Conservation (phyloP, 1,140 invertebrate species). For the Bombus consobrinus region DNA sequence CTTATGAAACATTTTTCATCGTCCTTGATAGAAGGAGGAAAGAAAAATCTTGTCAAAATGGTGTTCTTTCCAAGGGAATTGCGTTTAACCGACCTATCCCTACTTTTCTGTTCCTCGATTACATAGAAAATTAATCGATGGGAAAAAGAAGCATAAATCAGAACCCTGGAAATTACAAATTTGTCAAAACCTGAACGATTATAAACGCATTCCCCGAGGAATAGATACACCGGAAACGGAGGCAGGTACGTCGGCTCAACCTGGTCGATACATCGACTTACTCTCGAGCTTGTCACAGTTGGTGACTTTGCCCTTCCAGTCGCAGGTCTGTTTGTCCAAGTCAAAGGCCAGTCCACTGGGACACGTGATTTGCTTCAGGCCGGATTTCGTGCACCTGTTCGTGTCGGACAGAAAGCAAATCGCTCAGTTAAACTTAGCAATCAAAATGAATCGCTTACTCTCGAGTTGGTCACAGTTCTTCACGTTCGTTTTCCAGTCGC, state of each 20-base stretch:
- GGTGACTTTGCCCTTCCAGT: conserved; percentile 98
- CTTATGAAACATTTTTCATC: conserved; percentile 5
- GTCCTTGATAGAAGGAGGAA: neutral
- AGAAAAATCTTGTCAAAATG: neutral
- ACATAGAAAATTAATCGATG: neutral
- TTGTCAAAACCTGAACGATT: too few relatives aligned
- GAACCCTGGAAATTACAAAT: too few relatives aligned
- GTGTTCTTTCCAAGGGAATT: neutral
- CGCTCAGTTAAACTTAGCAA: conserved; percentile 70
- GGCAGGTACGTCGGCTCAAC: conserved; percentile 46
- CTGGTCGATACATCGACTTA: conserved; percentile 87
- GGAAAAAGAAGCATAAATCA: too few relatives aligned
- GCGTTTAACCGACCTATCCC: neutral
- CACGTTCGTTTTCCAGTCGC: conserved; percentile 97
- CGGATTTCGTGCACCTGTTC: conserved; percentile 94
- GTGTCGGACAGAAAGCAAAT: conserved; percentile 76
- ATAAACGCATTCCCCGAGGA: neutral
- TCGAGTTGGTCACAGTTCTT: conserved; percentile 96
- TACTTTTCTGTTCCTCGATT: neutral
- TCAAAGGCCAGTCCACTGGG: conserved; percentile 97
- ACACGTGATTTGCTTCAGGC: conserved; percentile 96
- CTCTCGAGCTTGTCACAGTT: conserved; percentile 98
- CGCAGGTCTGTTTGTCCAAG: conserved; percentile 98
- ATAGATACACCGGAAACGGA: conserved; percentile 17
- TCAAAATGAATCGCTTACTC: conserved; percentile 87